These are phyloP conservation scores for Dendroctonus valens DNA, from an alignment of 1,140 invertebrate species.

Conservation along the genomic window DNA sequence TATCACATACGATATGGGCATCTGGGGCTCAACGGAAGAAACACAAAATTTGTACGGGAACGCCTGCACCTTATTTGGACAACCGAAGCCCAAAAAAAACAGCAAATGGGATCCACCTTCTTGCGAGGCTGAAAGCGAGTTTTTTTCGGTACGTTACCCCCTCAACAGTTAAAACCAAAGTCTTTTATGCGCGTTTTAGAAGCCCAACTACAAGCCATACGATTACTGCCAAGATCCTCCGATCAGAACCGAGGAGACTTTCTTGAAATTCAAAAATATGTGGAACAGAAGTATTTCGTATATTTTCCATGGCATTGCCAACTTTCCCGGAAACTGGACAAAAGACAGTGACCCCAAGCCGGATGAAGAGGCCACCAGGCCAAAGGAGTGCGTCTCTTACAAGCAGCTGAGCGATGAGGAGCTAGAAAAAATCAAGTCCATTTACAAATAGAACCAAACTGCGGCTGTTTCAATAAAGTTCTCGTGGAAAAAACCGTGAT, in stretches of 20 bases:
- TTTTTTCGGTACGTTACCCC: slow-evolving; percentile 26
- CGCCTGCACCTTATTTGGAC: slow-evolving; percentile 29
- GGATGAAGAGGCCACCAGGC: not conserved
- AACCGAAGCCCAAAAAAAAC: slow-evolving; percentile 25
- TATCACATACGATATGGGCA: slow-evolving; percentile 40
- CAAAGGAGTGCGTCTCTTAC: not conserved
- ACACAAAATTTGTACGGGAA: slow-evolving; percentile 38
- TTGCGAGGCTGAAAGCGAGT: slow-evolving; percentile 51
- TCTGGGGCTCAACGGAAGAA: slow-evolving; percentile 41
- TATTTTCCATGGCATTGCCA: slow-evolving; percentile 31
- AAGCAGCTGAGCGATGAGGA: not conserved
- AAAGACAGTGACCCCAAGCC: not conserved
- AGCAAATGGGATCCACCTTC: slow-evolving; percentile 37
- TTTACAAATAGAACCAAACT: not conserved
- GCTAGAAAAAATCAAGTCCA: not conserved
- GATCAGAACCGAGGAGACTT: slow-evolving; percentile 26
- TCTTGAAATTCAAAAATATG: slow-evolving; percentile 29
- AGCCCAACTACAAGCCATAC: slow-evolving; percentile 18
- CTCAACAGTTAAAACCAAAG: not conserved
- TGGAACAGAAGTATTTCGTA: slow-evolving; percentile 32
- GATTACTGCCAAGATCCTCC: slow-evolving; percentile 34
- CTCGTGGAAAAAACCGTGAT: not conserved
- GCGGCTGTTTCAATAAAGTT: not conserved
- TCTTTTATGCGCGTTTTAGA: slow-evolving; percentile 8
- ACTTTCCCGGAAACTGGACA: slow-evolving; percentile 30